These are phyloP conservation scores for Belonocnema kinseyi DNA, from an alignment of 1,140 invertebrate genomes.

Conservation along the genomic window DNA sequence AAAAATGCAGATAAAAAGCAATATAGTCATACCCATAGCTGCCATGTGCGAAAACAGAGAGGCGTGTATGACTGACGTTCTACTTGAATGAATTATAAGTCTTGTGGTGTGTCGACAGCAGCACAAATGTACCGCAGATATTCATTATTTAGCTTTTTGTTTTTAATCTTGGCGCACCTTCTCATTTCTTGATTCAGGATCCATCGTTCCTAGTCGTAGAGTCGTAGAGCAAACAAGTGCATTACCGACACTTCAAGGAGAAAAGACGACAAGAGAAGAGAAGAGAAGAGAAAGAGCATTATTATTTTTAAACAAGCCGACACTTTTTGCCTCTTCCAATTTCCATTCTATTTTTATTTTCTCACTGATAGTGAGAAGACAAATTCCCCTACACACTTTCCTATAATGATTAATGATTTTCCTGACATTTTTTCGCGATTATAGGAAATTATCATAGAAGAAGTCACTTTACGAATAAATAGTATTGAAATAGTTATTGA, in stretches of 20 bases:
- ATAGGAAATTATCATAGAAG: too few relatives aligned
- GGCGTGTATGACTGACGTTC: slow-evolving; percentile 66
- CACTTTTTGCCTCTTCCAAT: background rate
- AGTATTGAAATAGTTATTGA: too few relatives aligned
- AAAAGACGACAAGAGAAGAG: slow-evolving; percentile 61
- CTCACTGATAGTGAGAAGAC: too few relatives aligned
- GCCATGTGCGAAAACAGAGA: slow-evolving; percentile 74
- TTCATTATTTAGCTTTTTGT: slow-evolving; percentile 71
- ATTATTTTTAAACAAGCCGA: slow-evolving; percentile 46
- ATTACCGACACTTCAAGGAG: slow-evolving; percentile 69
- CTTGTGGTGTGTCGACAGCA: slow-evolving; percentile 68
- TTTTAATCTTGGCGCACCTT: slow-evolving; percentile 66
- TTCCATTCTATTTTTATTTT: background rate
- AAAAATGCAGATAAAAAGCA: slow-evolving; percentile 66
- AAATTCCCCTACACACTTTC: too few relatives aligned
- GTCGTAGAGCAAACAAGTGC: slow-evolving; percentile 68
- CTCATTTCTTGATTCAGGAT: slow-evolving; percentile 70
- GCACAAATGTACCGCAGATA: slow-evolving; percentile 67
- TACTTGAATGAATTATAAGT: slow-evolving; percentile 70
- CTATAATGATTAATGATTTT: too few relatives aligned
- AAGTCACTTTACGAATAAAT: too few relatives aligned
- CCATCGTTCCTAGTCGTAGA: slow-evolving; percentile 68
- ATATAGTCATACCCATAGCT: slow-evolving; percentile 75
- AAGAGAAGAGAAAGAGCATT: slow-evolving; percentile 32
- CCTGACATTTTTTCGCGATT: too few relatives aligned